Percentiles rank a stretch among this genome's conserved stretches.
phyloP scores from a whole-genome alignment of 2,888 invertebrate species.

The Caradrina clavipalpis region DNA sequence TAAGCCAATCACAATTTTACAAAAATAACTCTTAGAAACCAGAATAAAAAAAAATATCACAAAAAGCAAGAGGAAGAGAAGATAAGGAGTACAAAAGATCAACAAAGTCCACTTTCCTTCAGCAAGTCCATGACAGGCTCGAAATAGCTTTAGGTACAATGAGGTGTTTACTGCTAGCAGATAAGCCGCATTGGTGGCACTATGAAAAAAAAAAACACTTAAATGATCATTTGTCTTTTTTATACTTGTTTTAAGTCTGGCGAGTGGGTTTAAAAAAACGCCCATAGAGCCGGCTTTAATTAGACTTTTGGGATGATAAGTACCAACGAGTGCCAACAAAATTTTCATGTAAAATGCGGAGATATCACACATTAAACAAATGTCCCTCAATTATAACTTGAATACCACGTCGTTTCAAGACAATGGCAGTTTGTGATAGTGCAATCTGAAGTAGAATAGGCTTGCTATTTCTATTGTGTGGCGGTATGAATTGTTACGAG shows the following conservation, averaged over 20 bases:
- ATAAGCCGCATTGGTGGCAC: too few relatives aligned
- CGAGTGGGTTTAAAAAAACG: neutral
- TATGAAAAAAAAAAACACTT: too few relatives aligned
- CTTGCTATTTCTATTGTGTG: constrained; percentile 44
- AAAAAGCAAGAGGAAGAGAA: too few relatives aligned
- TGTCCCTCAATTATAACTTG: constrained; percentile 25
- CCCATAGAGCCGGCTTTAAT: neutral
- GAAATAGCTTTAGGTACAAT: too few relatives aligned
- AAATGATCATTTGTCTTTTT: too few relatives aligned
- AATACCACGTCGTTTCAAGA: constrained; percentile 35
- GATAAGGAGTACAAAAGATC: too few relatives aligned
- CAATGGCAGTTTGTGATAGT: constrained; percentile 41
- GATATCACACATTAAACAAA: constrained; percentile 22
- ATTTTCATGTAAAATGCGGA: constrained; percentile 22
- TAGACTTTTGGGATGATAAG: neutral
- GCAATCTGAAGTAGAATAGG: constrained; percentile 24
- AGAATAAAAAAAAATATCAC: too few relatives aligned
- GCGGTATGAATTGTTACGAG: constrained; percentile 32
- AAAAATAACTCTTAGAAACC: neutral
- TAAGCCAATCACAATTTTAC: neutral
- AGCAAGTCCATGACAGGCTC: too few relatives aligned
- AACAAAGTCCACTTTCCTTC: too few relatives aligned
- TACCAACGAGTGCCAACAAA: constrained; percentile 19
- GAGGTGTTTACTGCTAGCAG: too few relatives aligned
- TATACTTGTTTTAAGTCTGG: too few relatives aligned